phyloP scores from a whole-genome alignment of 2,888 invertebrate species.

The Drosophila buzzatii region DNA sequence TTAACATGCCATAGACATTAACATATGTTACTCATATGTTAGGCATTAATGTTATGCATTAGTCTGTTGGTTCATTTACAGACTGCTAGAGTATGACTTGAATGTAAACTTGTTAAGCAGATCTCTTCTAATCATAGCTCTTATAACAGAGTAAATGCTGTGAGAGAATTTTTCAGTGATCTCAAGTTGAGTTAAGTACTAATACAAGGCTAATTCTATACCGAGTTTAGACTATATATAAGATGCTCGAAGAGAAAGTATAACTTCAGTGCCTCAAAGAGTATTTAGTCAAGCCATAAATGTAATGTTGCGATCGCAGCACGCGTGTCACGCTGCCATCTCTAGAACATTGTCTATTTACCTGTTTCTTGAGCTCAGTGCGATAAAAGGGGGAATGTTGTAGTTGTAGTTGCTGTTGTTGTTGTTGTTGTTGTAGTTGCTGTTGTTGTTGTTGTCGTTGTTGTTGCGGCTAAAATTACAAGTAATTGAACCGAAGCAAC shows the following conservation, averaged over 20 bases:
- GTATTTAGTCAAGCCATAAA: too few species aligned
- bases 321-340: conserved; percentile 38
- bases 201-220: too few species aligned
- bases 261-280: too few species aligned
- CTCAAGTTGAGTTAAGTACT: too few species aligned
- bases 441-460: conserved; percentile 50
- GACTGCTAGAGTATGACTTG: not conserved
- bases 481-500: conserved; percentile 73
- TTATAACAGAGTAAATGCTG: too few species aligned
- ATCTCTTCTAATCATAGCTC: too few species aligned
- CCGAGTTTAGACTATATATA: too few species aligned
- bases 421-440: conserved; percentile 51
- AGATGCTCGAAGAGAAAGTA: too few species aligned
- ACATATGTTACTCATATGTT: not conserved
- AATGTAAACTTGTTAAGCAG: too few species aligned
- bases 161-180: too few species aligned
- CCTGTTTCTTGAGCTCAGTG: conserved; percentile 41
- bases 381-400: conserved; percentile 40
- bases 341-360: conserved; percentile 38
- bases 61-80: not conserved
- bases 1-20: too few species aligned
- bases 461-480: conserved; percentile 79
- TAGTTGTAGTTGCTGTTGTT: conserved; percentile 45
- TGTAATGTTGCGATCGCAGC: not conserved
- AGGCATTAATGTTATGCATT: not conserved